Evolutionary conservation across 2,113 vertebrate genomes (phyloP), one percentile per base, ranked within the genome.

Genomic region (Picathartes gymnocephalus): DNA sequence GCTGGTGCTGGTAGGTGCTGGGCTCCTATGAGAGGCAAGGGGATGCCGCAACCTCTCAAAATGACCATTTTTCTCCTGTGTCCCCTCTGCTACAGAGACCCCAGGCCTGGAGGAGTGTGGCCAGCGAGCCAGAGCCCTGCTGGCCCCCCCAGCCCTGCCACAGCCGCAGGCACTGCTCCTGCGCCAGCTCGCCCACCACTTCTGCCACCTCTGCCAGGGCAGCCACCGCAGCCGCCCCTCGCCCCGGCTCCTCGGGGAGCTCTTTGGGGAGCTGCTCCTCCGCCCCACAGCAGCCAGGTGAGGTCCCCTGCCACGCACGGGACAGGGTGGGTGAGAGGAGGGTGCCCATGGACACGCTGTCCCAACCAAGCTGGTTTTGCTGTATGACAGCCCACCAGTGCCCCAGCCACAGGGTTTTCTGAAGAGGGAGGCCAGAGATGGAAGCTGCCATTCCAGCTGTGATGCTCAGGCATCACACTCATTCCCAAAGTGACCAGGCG

Each of bases 81-180:
- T 74, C 40, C 11, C 45, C 20, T 92, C 37, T 24, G 2, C 48
- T 68, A 51, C 86, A 98, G 98, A 98, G 92, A 98, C 91, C 47
- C 97, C 79, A 3, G 93, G 90, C 88, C 64, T 98, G 79, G 98
- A 98, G 83, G 98, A 98, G 61, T 98, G 98, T 6, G 98, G 98
- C 27, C 97, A 98, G 69, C 97, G 92, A 93, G 97, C 98, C 80
- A 98, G 97, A 97, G 97, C 86, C 86, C 97, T 99, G 90, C 96
- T 98, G 95, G 97, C 97, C 51, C 98, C 97, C 8, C 98, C 98
- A 3, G 97, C 97, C 54, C 81, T 98, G 79, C 98, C 98, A 1
- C 98, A 98, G 93, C 93, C 97, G 54, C 98, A 98, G 84, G 94
- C 97, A 9, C 97, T 98, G 91, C 97, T 98, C 44, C 96, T 98